Evolutionary conservation across 2,113 vertebrate species (phyloP), one percentile per base, ranked within the genome.

Genomic region (Hipposideros armiger): DNA sequence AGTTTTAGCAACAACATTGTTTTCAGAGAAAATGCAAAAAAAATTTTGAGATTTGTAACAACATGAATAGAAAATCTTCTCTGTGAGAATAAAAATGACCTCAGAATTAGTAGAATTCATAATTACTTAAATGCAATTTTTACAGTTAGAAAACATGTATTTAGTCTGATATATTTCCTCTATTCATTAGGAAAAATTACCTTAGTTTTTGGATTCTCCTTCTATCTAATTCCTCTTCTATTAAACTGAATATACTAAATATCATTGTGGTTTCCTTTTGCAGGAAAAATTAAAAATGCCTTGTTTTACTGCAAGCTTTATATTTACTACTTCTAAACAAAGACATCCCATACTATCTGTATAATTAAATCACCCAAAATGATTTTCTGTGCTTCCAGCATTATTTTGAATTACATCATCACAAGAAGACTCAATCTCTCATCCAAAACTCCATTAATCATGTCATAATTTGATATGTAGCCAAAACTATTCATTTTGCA

Each of bases 381-480:
- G 77, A 81, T 54, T 93, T 87, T 60, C 22, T 77, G 6, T 77
- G 11, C 62, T 89, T 86, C 30, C 7, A 92, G 78, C 50, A 91
- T 72, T 69, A 42, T 72, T 89, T 86, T 78, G 9, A 60, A 80
- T 82, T 89, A 94, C n/a, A 73, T 52, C 28, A 92, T 88, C 40
- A 90, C 26, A 92, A 90, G 72, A 83, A 54, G 67, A 82, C 36
- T 94, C 52, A 91, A 89, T 60, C 42, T 76, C 81, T 77, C 76
- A 67, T 74, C 52, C 45, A 93, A 91, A 93, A 92, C 50, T 42
- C 40, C 58, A 66, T 78, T 96, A 69, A 91, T 82, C 64, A 74
- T 78, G 54, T 77, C 17, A 90, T 81, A 84, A 96, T 84, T 70
- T 91, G 66, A 62, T 66, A 72, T 32, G 54, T 40, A 8, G 47